Evolutionary conservation across 2,113 vertebrate genomes (phyloP).

Genomic region (Pelecanus crispus): DNA sequence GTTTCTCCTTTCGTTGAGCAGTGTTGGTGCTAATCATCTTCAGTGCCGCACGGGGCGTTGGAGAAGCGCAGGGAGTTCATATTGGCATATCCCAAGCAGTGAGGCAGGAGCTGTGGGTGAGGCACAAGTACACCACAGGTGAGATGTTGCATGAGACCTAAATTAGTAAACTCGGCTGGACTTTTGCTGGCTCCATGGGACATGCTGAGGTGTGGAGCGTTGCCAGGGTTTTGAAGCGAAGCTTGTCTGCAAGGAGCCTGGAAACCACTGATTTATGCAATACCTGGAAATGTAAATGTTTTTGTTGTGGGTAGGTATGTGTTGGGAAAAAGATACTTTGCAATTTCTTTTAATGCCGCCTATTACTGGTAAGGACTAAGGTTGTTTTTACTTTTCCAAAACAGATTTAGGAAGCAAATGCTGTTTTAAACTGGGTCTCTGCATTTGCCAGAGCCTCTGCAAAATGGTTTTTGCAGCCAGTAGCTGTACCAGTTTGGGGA

Average conservation of each 20-base stretch:
- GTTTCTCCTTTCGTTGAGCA: background rate
- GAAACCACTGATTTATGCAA: background rate
- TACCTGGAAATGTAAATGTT: background rate
- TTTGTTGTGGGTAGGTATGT: background rate
- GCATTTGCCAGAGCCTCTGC: background rate
- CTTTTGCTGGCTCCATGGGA: background rate
- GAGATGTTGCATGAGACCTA: background rate
- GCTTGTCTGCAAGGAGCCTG: background rate
- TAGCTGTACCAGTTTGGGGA: background rate
- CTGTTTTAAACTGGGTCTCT: background rate
- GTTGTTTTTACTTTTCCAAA: background rate
- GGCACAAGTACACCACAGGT: background rate
- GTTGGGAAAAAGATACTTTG: background rate
- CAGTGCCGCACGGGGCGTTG: fast-evolving
- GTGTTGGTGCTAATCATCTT: background rate
- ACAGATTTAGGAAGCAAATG: background rate
- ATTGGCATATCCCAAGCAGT: fast-evolving
- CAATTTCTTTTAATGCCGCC: background rate
- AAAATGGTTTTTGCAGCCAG: background rate
- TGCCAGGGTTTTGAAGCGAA: background rate
- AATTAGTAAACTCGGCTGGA: background rate
- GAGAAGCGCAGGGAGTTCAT: background rate
- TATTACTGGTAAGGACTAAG: background rate
- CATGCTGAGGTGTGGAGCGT: background rate
- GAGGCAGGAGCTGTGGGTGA: background rate